A percentile compares a stretch with the other conserved stretches of the same genome.
These are phyloP conservation scores for Meganola albula DNA, from an alignment of 2,888 invertebrate species.

Conservation along the genomic window DNA sequence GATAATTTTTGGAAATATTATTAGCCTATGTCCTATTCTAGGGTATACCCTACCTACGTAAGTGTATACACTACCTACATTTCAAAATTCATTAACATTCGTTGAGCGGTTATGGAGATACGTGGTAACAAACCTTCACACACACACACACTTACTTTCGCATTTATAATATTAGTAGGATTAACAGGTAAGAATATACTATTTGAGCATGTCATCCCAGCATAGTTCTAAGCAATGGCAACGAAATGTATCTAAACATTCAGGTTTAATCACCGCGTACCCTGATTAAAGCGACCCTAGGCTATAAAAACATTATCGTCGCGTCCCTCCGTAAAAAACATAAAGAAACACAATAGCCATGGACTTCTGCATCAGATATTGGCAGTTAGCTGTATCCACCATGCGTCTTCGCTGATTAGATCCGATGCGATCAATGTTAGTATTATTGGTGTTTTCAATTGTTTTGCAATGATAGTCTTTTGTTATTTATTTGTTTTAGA, in stretches of 20 bases:
- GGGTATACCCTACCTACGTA: too few species aligned
- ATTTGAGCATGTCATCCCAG: too few species aligned
- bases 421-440: constrained; percentile 32
- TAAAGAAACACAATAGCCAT: constrained; percentile 72
- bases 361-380: constrained; percentile 70
- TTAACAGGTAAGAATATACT: too few species aligned
- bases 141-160: too few species aligned
- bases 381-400: constrained; percentile 69
- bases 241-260: constrained; percentile 43
- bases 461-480: constrained; percentile 33
- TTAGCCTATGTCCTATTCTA: too few species aligned
- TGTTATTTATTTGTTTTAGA: constrained; percentile 21
- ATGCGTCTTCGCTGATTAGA: constrained; percentile 64
- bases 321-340: constrained; percentile 72
- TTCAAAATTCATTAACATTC: too few species aligned
- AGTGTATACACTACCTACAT: too few species aligned
- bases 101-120: too few species aligned
- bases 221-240: constrained; percentile 18
- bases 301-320: constrained; percentile 77
- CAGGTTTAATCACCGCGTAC: constrained; percentile 70
- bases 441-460: constrained; percentile 57
- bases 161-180: too few species aligned
- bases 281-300: constrained; percentile 71
- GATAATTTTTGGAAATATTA: too few species aligned
- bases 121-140: too few species aligned